Evolutionary conservation across 2,797 vertebrate species (phyloP), one percentile per base, ranked within the genome.

Genomic region (Anableps anableps): DNA sequence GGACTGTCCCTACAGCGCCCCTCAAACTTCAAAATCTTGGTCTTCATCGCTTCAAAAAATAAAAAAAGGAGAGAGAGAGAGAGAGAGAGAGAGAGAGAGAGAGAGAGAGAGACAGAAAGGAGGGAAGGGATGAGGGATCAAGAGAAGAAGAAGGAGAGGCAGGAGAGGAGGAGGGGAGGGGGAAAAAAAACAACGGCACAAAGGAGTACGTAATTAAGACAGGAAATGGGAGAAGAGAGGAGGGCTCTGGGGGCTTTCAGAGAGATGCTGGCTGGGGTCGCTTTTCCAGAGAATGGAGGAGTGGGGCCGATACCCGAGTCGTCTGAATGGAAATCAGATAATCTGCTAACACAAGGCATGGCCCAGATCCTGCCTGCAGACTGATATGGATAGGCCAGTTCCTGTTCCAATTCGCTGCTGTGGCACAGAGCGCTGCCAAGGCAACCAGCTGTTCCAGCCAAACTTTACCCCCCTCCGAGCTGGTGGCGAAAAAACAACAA

Each of bases 301-400:
- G 90, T 84, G 88, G 91, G 92, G 90, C 88, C 77, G 93, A 95
- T 91, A 95, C 93, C 91, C 88, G 92, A 94, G 91, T 89, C 76
- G 89, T 92, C 91, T 95, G 91, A 95, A 95, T 94, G 92, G 93
- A 92, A 94, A 94, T 93, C 93, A 94, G 94, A 94, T 95, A 92
- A 93, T 94, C 92, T 94, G 93, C 92, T 94, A 93, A 94, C 94
- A 95, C 93, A 94, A 94, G 94, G 93, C 92, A 93, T 93, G 92
- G 92, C 92, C 93, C 91, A 93, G 93, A 94, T 93, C 92, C 94
- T 90, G 93, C 92, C 93, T 90, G 91, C 89, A 93, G 87, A 92
- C 92, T 89, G 92, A 93, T 92, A 95, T 85, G 90, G 92, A 95
- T 91, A 93, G 92, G 91, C 92, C 87, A 91, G 92, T 93, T 95